These are phyloP conservation scores for Ochotona princeps DNA, from an alignment of 2,113 vertebrate species.

Conservation along the genomic window DNA sequence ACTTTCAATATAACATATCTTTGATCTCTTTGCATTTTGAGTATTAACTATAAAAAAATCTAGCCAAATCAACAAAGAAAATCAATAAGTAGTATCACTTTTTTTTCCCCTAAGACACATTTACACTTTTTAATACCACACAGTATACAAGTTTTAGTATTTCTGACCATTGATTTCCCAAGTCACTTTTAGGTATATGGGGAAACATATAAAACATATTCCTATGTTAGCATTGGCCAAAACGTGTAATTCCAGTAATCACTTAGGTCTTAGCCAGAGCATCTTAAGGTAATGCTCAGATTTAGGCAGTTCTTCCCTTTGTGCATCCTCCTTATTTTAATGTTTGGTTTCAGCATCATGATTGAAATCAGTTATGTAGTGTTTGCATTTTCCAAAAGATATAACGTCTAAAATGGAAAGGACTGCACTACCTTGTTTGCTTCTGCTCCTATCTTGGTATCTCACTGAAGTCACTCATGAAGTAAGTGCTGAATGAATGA, in stretches of 20 bases:
- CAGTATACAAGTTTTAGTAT: neutral
- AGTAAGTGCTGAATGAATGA: neutral
- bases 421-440: neutral
- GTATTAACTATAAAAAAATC: neutral
- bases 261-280: slow-evolving; percentile 11
- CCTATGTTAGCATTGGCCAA: slow-evolving; percentile 18
- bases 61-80: slow-evolving; percentile 42
- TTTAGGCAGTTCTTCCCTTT: neutral
- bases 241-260: neutral
- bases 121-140: slow-evolving; percentile 1
- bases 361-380: neutral
- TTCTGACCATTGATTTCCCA: slow-evolving; percentile 14
- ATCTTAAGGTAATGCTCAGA: neutral
- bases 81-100: neutral
- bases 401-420: neutral
- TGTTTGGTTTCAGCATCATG: neutral
- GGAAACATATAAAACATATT: slow-evolving; percentile 4
- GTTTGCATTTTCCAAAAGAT: neutral
- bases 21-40: neutral
- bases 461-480: neutral
- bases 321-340: neutral
- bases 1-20: slow-evolving; percentile 28
- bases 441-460: neutral
- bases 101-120: neutral
- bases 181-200: slow-evolving; percentile 22